A percentile compares a stretch with the other conserved stretches of the same genome.
Conservation (phyloP, 2,888 invertebrate genomes). For the Metacarcinus magister region DNA sequence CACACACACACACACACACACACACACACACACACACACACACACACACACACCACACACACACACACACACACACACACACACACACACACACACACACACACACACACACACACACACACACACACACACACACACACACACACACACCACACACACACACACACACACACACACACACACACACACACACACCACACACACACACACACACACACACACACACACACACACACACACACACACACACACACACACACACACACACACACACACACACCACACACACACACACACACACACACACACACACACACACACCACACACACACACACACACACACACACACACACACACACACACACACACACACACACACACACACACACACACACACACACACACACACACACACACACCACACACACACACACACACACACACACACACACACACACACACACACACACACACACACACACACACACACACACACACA, state of each 20-base stretch:
- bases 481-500: slow-evolving; percentile 53
- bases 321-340: slow-evolving; percentile 41
- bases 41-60: slow-evolving; percentile 4
- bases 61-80: background rate
- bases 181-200: slow-evolving; percentile 42
- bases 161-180: background rate
- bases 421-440: slow-evolving; percentile 22
- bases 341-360: background rate
- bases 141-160: background rate
- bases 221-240: slow-evolving; percentile 49
- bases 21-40: slow-evolving; percentile 53
- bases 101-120: slow-evolving; percentile 53
- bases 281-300: slow-evolving; percentile 50
- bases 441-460: background rate
- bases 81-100: slow-evolving; percentile 35
- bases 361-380: background rate
- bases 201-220: slow-evolving; percentile 53
- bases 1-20: slow-evolving; percentile 52
- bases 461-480: slow-evolving; percentile 34
- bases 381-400: slow-evolving; percentile 51
- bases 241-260: background rate
- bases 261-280: background rate
- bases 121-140: slow-evolving; percentile 53
- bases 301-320: slow-evolving; percentile 53
- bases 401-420: slow-evolving; percentile 53